Evolutionary conservation across 1,140 invertebrate genomes (phyloP).

Genomic region (Euschistus heros): DNA sequence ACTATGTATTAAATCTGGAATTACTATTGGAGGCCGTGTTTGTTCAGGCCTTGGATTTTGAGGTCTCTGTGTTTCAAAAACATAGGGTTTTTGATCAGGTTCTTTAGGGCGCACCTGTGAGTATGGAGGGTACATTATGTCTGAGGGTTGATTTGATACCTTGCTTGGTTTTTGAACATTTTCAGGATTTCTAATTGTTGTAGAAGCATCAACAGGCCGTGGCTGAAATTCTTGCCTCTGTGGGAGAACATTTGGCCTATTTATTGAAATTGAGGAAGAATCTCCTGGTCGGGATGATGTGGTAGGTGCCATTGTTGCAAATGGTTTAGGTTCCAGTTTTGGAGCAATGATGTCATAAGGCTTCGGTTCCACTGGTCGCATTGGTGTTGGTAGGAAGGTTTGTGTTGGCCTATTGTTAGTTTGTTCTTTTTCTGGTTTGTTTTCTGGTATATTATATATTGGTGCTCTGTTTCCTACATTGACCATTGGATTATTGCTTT

Average conservation of each 20-base stretch:
- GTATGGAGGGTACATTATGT: too few relatives aligned
- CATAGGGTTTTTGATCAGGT: not conserved
- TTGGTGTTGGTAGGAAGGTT: not conserved
- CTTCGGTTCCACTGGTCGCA: not conserved
- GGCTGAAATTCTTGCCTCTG: not conserved
- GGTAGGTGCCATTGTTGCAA: not conserved
- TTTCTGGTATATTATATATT: not conserved
- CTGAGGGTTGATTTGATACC: too few relatives aligned
- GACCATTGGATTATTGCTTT: not conserved
- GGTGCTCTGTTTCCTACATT: slow-evolving; percentile 10
- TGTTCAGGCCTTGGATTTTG: not conserved
- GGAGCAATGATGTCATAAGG: not conserved
- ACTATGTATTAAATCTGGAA: not conserved
- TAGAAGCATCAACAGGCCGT: not conserved
- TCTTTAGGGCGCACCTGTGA: not conserved
- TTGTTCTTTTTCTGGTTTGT: not conserved
- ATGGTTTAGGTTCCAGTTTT: not conserved
- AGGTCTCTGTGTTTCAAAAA: not conserved
- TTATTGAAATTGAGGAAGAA: not conserved
- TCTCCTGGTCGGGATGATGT: not conserved
- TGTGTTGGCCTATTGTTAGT: not conserved
- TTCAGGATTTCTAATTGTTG: too few relatives aligned
- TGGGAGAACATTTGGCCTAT: not conserved
- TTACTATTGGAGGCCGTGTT: not conserved
- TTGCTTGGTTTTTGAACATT: too few relatives aligned